phyloP scores from a whole-genome alignment of 2,113 vertebrate species.

The Anseranas semipalmata region DNA sequence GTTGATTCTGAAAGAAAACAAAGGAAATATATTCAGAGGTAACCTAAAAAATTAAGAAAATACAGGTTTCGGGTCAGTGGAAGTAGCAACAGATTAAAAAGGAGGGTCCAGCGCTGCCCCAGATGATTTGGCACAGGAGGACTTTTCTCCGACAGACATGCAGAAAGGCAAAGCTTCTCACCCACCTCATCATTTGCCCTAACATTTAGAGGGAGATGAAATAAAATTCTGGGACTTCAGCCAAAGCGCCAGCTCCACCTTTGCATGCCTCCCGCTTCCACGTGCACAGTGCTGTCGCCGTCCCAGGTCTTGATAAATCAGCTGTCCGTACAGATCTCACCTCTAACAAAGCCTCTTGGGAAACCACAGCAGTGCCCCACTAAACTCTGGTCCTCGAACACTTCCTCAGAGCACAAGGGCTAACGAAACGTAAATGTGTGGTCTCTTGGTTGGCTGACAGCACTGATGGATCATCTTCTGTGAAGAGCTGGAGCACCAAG shows the following conservation, averaged over 20 bases:
- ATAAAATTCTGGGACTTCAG: neutral
- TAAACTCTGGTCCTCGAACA: neutral
- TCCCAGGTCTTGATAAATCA: neutral
- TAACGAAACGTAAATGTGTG: accelerated
- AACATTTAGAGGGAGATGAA: neutral
- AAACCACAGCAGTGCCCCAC: neutral
- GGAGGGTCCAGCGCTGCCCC: neutral
- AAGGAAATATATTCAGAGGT: neutral
- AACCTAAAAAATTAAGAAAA: neutral
- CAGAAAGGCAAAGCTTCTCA: neutral
- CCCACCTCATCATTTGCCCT: neutral
- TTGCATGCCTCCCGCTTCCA: neutral
- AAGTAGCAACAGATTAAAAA: neutral
- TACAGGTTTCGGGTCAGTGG: neutral
- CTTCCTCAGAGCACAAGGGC: neutral
- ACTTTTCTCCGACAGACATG: neutral
- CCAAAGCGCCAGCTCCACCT: neutral
- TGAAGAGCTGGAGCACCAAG: neutral
- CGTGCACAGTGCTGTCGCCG: accelerated
- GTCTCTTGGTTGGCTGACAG: neutral
- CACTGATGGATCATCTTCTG: neutral
- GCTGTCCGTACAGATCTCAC: no score
- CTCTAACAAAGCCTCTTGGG: neutral
- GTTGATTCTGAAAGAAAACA: neutral
- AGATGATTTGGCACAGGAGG: neutral